phyloP scores from a whole-genome alignment of 2,888 invertebrate species.

The Diarsia dahlii region DNA sequence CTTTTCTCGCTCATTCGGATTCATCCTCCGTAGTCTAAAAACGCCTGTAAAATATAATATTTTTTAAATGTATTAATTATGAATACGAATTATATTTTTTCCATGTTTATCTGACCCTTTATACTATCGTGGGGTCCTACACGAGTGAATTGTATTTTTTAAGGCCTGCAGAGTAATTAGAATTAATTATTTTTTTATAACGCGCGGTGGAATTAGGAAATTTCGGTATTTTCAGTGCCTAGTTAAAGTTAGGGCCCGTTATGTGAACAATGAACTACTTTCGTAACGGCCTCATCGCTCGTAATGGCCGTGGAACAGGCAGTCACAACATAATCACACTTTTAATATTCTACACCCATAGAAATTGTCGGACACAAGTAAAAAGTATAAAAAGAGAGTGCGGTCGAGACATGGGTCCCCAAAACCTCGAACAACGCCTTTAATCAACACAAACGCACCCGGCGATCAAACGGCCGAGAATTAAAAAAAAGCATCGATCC shows the following conservation, averaged over 20 bases:
- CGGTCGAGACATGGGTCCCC: conserved; percentile 70
- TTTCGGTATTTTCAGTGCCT: conserved; percentile 49
- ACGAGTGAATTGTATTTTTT: conserved; percentile 73
- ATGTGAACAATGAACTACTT: conserved; percentile 54
- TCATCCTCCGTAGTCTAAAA: conserved; percentile 84
- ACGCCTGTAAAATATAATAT: conserved; percentile 74
- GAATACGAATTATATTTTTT: conserved; percentile 81
- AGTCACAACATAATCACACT: conserved; percentile 55
- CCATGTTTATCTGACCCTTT: conserved; percentile 82
- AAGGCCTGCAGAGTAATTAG: conserved; percentile 74
- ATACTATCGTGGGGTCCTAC: conserved; percentile 75
- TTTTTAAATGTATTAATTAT: conserved; percentile 88
- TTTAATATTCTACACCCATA: conserved; percentile 61
- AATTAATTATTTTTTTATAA: conserved; percentile 71
- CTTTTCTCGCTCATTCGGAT: conserved; percentile 89
- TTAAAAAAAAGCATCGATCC: conserved; percentile 88
- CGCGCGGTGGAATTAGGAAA: conserved; percentile 48
- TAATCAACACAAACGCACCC: conserved; percentile 84
- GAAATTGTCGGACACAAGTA: conserved; percentile 62
- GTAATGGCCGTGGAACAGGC: conserved; percentile 46
- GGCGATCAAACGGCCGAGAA: conserved; percentile 85
- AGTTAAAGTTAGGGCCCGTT: conserved; percentile 50
- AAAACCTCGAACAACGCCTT: conserved; percentile 80
- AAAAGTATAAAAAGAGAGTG: conserved; percentile 67
- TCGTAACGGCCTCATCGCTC: conserved; percentile 54